Percentiles rank a stretch among this genome's conserved stretches.
These are phyloP conservation scores for Poicephalus meyeri DNA, from an alignment of 2,113 vertebrate species.

Conservation along the genomic window DNA sequence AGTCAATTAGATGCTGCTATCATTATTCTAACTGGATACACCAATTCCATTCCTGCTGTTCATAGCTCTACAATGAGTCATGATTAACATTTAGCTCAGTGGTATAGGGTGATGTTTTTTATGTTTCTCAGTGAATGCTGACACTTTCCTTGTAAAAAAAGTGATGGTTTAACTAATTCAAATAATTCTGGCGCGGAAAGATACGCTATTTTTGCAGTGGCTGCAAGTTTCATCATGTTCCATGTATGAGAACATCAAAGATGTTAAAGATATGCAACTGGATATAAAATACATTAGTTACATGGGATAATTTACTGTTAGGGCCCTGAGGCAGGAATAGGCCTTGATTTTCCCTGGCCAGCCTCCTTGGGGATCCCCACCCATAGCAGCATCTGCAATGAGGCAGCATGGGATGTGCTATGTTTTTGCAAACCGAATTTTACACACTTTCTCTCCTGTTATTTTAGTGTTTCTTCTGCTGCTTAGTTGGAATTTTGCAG, in stretches of 20 bases:
- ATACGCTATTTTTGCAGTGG: neutral
- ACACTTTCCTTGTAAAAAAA: neutral
- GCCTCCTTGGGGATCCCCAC: neutral
- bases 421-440: neutral
- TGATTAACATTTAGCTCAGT: neutral
- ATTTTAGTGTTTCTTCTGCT: neutral
- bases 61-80: neutral
- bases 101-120: neutral
- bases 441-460: neutral
- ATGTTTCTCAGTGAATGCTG: neutral
- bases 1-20: neutral
- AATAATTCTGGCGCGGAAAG: neutral
- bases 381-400: neutral
- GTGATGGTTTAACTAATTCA: neutral
- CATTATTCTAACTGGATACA: neutral
- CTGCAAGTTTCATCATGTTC: neutral
- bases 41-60: neutral
- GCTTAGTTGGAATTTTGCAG: neutral
- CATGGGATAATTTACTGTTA: neutral
- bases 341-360: neutral
- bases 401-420: accelerated
- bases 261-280: neutral
- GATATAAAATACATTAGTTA: neutral
- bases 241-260: accelerated
- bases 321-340: neutral